Evolutionary conservation across 2,113 vertebrate genomes (phyloP).

Genomic region (Eulemur macaco): DNA sequence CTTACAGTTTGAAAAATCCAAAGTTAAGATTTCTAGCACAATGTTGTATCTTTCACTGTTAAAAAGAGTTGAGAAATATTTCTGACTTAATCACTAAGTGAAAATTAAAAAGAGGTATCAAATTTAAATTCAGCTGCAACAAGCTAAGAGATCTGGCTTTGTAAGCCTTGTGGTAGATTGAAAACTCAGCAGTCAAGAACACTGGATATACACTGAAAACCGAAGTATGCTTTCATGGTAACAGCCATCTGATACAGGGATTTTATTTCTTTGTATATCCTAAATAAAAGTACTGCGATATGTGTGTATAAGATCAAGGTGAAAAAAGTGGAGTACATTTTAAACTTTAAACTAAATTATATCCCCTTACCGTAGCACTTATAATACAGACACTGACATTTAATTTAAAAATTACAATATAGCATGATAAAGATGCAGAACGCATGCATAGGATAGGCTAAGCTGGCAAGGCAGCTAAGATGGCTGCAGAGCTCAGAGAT

Average conservation of each 20-base stretch:
- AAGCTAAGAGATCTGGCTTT: slow-evolving; percentile 28
- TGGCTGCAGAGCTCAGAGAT: not conserved
- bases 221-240: not conserved
- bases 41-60: not conserved
- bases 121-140: slow-evolving; percentile 31
- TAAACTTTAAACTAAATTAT: slow-evolving; percentile 35
- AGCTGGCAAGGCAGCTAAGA: not conserved
- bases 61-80: slow-evolving; percentile 9
- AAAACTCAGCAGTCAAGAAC: slow-evolving; percentile 17
- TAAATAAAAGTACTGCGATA: not conserved
- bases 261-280: slow-evolving; percentile 6
- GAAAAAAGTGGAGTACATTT: slow-evolving; percentile 25
- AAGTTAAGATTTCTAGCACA: slow-evolving; percentile 3
- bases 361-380: not conserved
- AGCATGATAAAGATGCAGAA: not conserved
- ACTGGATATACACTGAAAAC: not conserved
- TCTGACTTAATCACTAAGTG: not conserved
- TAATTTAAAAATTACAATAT: slow-evolving; percentile 31
- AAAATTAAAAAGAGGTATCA: not conserved
- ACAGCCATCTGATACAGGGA: not conserved
- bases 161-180: not conserved
- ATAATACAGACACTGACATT: not conserved
- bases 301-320: not conserved
- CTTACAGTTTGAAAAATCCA: not conserved
- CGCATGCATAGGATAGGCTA: not conserved